These are phyloP conservation scores for Drosophila suboccidentalis DNA, from an alignment of 2,888 invertebrate genomes.

Conservation along the genomic window DNA sequence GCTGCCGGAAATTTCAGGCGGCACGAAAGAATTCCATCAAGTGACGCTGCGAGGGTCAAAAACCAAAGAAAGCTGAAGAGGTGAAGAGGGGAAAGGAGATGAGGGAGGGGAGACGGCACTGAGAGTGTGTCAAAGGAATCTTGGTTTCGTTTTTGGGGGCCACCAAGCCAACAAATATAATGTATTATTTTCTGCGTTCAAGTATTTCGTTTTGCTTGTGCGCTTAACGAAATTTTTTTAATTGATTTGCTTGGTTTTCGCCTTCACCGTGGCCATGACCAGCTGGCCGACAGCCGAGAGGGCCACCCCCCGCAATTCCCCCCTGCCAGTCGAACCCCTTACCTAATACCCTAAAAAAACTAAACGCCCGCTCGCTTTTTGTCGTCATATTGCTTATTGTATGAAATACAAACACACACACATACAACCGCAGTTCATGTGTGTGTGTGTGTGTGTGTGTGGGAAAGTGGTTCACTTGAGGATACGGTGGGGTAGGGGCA, in stretches of 20 bases:
- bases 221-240: constrained; percentile 61
- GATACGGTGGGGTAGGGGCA: not conserved
- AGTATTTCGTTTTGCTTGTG: constrained; percentile 33
- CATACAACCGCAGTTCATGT: constrained; percentile 12
- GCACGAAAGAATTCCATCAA: constrained; percentile 74
- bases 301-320: not conserved
- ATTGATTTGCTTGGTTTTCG: constrained; percentile 69
- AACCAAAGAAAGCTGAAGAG: not conserved
- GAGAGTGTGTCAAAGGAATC: constrained; percentile 10
- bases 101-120: not conserved
- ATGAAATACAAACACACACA: constrained; percentile 60
- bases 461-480: not conserved
- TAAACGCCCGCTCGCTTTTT: constrained; percentile 1
- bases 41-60: constrained; percentile 13
- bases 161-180: not conserved
- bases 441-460: constrained; percentile 11
- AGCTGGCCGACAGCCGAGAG: constrained; percentile 50
- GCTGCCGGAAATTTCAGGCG: constrained; percentile 65
- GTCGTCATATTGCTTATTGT: constrained; percentile 29
- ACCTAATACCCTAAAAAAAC: not conserved
- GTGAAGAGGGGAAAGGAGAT: not conserved
- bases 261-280: constrained; percentile 83
- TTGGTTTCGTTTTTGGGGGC: not conserved
- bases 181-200: constrained; percentile 25
- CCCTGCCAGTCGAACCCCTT: not conserved